Evolutionary conservation across 2,113 vertebrate species (phyloP).

Genomic region (Nestor notabilis): DNA sequence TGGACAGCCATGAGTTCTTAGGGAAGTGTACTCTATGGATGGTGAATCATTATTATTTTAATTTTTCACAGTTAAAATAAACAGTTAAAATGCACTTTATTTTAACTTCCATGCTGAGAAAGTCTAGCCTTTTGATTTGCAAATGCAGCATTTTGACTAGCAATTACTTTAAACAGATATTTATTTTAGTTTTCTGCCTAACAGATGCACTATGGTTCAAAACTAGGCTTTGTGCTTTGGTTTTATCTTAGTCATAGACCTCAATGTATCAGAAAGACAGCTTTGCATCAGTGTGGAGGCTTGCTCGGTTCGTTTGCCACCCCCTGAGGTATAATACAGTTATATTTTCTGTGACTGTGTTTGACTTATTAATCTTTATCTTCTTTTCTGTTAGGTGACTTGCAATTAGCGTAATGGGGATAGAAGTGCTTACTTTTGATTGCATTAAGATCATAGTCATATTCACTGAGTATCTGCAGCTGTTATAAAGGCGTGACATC

Average conservation of each 20-base stretch:
- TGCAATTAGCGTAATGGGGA: neutral
- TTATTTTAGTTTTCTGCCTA: neutral
- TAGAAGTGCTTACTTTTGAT: neutral
- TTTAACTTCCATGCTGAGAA: neutral
- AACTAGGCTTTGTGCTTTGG: neutral
- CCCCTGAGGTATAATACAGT: constrained; percentile 70
- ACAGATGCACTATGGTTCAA: neutral
- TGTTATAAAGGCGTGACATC: neutral
- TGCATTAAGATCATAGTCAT: neutral
- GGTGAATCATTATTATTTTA: neutral
- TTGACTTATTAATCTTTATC: neutral
- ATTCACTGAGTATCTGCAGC: neutral
- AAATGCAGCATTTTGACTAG: neutral
- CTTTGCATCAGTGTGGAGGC: constrained; percentile 84
- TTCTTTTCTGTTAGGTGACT: constrained; percentile 15
- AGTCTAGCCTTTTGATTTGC: neutral
- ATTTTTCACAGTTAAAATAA: neutral
- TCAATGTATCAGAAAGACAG: constrained; percentile 81
- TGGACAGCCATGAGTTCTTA: neutral
- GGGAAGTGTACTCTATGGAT: neutral
- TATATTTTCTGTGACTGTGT: neutral
- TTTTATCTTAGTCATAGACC: constrained; percentile 79
- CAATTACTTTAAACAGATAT: neutral
- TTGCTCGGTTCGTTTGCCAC: constrained; percentile 79
- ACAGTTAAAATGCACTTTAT: neutral